Evolutionary conservation across 2,888 invertebrate species (phyloP), one percentile per base, ranked within the genome.

Genomic region (Mactromeris polynyma): DNA sequence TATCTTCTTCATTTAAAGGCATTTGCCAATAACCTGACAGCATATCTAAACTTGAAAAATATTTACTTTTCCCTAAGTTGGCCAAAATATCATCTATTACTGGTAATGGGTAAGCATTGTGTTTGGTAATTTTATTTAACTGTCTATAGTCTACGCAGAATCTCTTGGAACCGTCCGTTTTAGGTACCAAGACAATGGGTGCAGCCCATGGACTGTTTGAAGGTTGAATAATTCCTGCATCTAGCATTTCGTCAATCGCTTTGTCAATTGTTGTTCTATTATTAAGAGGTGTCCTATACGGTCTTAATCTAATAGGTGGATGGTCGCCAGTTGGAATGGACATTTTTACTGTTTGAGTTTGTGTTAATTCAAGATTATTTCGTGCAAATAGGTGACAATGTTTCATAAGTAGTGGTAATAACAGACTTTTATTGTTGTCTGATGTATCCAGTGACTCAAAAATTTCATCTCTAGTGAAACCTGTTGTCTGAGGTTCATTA

Each of bases 131-230:
- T 58, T 80, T 51, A 54, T 88, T 90, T 19, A 88, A 19, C n/a
- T 69, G 81, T 38, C 85, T 64, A 64, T 81, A 87, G 58, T 90
- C 86, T 0, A 90, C 86, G 79, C 87, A 90, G 69, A 90, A 83
- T 64, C 86, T 51, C 46, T 83, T 88, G 6, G 80, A 42, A 0
- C 83, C 87, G 69, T 90, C 90, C 38, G 88, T 86, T 46, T 87
- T 90, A 21, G 81, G 42, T 9, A 90, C 88, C 19, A 90, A 38
- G 9, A 87, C 78, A 0, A 83, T 82, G 0, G 82, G 86, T n/a
- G 51, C 46, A n/a, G 58, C 19, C 77, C 82, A 87, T 36, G 64
- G 38, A 9, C 78, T 38, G 0, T 1, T 81, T 58, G 81, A 58
- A 7, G 46, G 38, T 64, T 40, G 0, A 84, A 81, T 81, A 7